phyloP scores from a whole-genome alignment of 2,113 vertebrate species.

The Gila orcuttii region DNA sequence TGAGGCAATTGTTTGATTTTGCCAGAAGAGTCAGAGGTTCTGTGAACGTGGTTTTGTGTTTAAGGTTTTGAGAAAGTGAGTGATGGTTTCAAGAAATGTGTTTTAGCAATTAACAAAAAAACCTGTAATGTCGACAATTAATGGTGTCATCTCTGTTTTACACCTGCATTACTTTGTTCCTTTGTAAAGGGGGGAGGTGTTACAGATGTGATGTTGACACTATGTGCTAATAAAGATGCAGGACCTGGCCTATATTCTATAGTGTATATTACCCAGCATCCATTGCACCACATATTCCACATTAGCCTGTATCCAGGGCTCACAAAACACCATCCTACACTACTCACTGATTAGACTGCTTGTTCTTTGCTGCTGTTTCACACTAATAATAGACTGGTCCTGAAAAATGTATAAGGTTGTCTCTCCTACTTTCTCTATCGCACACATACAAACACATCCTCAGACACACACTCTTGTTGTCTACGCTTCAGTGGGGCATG shows the following conservation, averaged over 20 bases:
- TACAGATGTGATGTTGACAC: neutral
- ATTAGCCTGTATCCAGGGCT: constrained; percentile 9
- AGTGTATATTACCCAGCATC: constrained; percentile 19
- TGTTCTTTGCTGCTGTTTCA: constrained; percentile 40
- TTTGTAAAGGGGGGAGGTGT: neutral
- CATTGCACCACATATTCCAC: neutral
- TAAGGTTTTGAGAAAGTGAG: no score
- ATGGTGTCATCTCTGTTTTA: neutral
- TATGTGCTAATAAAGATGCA: neutral
- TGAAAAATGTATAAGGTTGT: constrained; percentile 34
- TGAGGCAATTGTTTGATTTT: no score
- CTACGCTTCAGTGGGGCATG: constrained; percentile 50
- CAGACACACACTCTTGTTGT: constrained; percentile 45
- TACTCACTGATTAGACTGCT: constrained; percentile 26
- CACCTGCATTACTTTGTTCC: neutral
- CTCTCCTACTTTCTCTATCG: constrained; percentile 29
- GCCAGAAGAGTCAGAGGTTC: no score
- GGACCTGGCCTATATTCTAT: neutral
- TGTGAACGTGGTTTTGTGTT: no score
- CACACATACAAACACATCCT: constrained; percentile 2
- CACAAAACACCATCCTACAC: constrained; percentile 10
- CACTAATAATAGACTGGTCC: constrained; percentile 40
- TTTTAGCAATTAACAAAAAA: no score
- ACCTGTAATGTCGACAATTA: neutral
- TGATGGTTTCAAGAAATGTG: no score